These are phyloP conservation scores for Spilosoma lubricipeda DNA, from an alignment of 2,888 invertebrate genomes.

Conservation along the genomic window DNA sequence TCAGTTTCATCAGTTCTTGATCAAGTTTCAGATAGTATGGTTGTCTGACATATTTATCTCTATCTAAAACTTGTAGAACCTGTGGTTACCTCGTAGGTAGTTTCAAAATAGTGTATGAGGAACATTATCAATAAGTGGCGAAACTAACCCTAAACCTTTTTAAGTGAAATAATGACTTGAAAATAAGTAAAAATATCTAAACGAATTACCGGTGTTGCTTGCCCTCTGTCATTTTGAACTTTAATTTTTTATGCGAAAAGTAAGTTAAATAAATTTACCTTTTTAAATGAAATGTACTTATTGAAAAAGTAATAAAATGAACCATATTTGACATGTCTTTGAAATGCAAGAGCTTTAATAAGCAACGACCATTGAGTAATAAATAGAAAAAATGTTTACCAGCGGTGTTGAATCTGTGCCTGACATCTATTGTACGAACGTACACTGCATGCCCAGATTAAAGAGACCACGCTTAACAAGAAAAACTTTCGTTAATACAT, in stretches of 20 bases:
- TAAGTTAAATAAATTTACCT: background rate
- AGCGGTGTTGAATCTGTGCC: slow-evolving; percentile 52
- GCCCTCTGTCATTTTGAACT: background rate
- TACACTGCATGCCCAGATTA: slow-evolving; percentile 52
- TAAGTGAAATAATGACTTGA: background rate
- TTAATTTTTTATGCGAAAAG: background rate
- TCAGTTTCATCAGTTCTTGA: no score
- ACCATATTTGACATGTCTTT: slow-evolving; percentile 2
- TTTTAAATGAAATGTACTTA: background rate
- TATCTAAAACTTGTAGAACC: no score
- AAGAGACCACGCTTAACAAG: slow-evolving; percentile 9
- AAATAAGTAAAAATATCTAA: background rate
- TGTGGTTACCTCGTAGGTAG: no score
- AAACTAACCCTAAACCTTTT: background rate
- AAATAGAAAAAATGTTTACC: slow-evolving; percentile 51
- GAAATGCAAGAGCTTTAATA: slow-evolving; percentile 18
- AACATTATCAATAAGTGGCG: no score
- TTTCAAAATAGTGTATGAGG: no score
- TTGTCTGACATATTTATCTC: no score
- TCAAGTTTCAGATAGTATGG: no score
- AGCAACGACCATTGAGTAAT: slow-evolving; percentile 47
- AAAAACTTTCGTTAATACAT: no score
- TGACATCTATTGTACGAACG: slow-evolving; percentile 63
- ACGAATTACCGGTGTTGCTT: background rate
- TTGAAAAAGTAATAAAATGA: slow-evolving; percentile 1